These are phyloP conservation scores for Aphis craccivora DNA, from an alignment of 1,140 invertebrate genomes.

Conservation along the genomic window DNA sequence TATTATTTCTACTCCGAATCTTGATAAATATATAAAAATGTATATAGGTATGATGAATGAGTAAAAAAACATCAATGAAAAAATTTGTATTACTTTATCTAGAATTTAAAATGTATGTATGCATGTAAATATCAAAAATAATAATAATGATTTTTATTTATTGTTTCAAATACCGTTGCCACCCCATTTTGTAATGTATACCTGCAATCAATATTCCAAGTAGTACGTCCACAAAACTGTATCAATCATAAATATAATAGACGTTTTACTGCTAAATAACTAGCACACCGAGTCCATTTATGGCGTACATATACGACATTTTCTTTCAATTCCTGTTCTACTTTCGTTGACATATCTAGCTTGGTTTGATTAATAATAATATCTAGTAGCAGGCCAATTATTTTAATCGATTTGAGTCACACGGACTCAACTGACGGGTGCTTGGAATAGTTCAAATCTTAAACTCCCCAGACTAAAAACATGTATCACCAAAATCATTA, in stretches of 20 bases:
- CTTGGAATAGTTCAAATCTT: neutral
- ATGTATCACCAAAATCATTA: neutral
- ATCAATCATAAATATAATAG: conserved; percentile 18
- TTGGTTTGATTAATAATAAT: neutral
- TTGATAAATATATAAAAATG: too few species aligned
- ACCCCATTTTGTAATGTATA: neutral
- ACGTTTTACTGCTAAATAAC: neutral
- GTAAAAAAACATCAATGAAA: too few species aligned
- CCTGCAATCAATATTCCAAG: neutral
- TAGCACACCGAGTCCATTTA: neutral
- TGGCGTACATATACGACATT: neutral
- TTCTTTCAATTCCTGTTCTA: conserved; percentile 11
- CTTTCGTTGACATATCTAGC: conserved; percentile 13
- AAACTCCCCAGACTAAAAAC: neutral
- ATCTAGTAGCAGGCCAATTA: neutral
- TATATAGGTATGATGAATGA: too few species aligned
- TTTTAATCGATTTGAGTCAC: neutral
- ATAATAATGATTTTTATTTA: neutral
- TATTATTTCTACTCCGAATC: too few species aligned
- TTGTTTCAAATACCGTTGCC: neutral
- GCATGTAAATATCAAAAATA: neutral
- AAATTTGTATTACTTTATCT: neutral
- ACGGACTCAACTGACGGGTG: neutral
- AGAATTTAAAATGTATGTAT: neutral
- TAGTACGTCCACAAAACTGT: neutral